Evolutionary conservation across 2,888 invertebrate species (phyloP), one percentile per base, ranked within the genome.

Genomic region (Chelonus formosanus): DNA sequence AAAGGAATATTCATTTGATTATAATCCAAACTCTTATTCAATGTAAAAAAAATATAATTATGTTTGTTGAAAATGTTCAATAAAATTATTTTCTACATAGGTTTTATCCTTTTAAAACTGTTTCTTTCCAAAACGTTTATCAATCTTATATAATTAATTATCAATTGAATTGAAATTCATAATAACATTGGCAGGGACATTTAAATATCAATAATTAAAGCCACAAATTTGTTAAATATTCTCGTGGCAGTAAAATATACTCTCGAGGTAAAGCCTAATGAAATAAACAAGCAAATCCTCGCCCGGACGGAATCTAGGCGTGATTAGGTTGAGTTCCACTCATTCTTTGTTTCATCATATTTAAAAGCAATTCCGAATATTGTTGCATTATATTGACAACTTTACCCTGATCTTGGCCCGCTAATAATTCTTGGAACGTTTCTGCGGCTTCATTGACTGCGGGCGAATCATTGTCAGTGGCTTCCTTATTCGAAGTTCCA

Each of bases 321-420:
- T 81, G 82, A 75, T 78, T 80, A 7, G 79, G 67, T 69, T 79
- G 81, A 44, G 78, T 74, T 47, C 78, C 76, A 67, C 77, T 78
- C 81, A 89, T 88, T 75, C 87, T 86, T 76, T 89, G 88, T 76
- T 89, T 89, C 81, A 89, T 88, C 84, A 89, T 86, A 63, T 85
- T 87, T 62, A 89, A 79, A 52, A 90, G 80, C 76, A 88, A 84
- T 71, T 90, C 89, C 7, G 89, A 88, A 77, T 88, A 89, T 75
- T 89, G 89, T 74, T 89, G 88, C 86, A 89, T 88, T 82, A 89
- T 86, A 63, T 85, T 86, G 59, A 88, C 86, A 63, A 88, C 85
- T 63, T 86, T 86, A 63, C 85, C 85, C 65, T 86, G 85, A 72
- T 86, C 86, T 67, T 82, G 82, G 67, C 81, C 85, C 10, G 83